Evolutionary conservation across 2,797 vertebrate genomes (phyloP).

Genomic region (Dipus sagitta): DNA sequence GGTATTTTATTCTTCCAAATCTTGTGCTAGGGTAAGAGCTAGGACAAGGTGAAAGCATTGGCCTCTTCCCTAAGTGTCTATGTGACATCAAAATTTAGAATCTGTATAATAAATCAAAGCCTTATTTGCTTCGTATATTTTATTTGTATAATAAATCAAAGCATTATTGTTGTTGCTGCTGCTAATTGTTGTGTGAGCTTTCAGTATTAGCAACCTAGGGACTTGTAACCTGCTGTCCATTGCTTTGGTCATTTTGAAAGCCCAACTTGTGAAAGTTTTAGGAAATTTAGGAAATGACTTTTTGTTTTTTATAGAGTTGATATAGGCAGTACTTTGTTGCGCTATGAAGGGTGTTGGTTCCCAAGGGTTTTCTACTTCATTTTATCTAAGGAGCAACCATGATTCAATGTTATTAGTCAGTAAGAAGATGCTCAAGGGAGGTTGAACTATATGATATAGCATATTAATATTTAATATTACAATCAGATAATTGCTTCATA

Average conservation of each 20-base stretch:
- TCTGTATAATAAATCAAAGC: constrained; percentile 9
- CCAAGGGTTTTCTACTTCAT: not conserved
- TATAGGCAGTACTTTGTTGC: not conserved
- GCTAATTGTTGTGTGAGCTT: not conserved
- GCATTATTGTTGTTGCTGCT: constrained; percentile 1
- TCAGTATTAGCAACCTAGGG: not conserved
- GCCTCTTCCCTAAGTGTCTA: not conserved
- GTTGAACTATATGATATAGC: not conserved
- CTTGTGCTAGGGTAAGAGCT: not conserved
- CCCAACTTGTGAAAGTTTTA: constrained; percentile 12
- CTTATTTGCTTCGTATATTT: not conserved
- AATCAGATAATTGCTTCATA: constrained; percentile 50
- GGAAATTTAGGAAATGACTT: not conserved
- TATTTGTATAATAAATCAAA: constrained; percentile 1
- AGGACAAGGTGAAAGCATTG: not conserved
- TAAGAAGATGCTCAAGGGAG: constrained; percentile 1
- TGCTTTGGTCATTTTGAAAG: constrained; percentile 42
- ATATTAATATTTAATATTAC: constrained; percentile 34
- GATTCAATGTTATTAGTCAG: not conserved
- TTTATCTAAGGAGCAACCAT: not conserved
- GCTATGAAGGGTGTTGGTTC: not conserved
- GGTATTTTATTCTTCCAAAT: constrained; percentile 35
- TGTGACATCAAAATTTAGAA: not conserved
- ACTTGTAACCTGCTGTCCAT: not conserved
- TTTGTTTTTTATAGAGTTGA: not conserved